Conservation (phyloP, 2,888 invertebrate species). For the Ornithoptera alexandrae region DNA sequence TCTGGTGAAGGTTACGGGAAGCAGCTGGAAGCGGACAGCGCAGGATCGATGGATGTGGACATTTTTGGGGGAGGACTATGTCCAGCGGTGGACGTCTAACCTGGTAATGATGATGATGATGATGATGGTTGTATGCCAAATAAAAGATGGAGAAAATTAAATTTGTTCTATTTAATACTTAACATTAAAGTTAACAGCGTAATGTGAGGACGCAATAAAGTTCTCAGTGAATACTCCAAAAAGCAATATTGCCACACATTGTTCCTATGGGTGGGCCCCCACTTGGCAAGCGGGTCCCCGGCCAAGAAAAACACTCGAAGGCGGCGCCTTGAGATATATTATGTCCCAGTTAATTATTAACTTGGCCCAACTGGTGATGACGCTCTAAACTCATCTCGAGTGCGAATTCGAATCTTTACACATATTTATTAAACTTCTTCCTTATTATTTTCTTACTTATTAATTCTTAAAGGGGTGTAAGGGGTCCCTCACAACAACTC, state of each 20-base stretch:
- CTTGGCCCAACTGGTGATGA: neutral
- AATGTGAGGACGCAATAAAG: constrained; percentile 1
- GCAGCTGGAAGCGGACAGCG: too few species aligned
- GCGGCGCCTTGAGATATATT: constrained; percentile 18
- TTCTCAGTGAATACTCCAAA: constrained; percentile 10
- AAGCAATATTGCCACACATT: constrained; percentile 17
- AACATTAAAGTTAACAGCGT: too few species aligned
- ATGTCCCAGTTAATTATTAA: constrained; percentile 14
- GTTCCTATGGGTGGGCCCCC: constrained; percentile 5
- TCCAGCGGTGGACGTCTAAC: too few species aligned
- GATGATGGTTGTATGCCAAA: too few species aligned
- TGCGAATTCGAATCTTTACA: neutral
- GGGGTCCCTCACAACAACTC: too few species aligned
- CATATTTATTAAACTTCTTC: neutral
- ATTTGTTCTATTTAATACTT: too few species aligned
- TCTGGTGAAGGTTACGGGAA: too few species aligned
- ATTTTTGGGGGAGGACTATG: too few species aligned
- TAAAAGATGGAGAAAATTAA: too few species aligned
- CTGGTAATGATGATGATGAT: too few species aligned
- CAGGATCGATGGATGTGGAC: too few species aligned
- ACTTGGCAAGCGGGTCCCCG: constrained; percentile 16
- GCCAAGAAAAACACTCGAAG: constrained; percentile 23
- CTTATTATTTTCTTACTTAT: neutral
- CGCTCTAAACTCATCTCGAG: neutral
- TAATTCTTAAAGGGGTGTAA: too few species aligned